These are phyloP conservation scores for Herpetotheres cachinnans DNA, from an alignment of 2,113 vertebrate genomes.

Conservation along the genomic window DNA sequence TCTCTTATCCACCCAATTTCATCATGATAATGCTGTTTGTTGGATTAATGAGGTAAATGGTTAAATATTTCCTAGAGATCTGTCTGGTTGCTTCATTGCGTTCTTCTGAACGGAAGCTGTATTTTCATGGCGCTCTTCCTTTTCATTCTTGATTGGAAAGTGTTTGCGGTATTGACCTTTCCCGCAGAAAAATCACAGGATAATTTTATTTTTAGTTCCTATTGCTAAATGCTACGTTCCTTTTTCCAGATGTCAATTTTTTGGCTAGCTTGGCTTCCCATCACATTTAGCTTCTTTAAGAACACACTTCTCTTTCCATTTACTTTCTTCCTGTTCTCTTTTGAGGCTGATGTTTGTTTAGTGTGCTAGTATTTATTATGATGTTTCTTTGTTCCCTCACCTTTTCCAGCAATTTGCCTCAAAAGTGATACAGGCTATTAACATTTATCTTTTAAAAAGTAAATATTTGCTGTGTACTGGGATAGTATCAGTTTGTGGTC, in stretches of 20 bases:
- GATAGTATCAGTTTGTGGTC: not conserved
- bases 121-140: not conserved
- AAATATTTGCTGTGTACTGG: not conserved
- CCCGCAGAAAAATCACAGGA: not conserved
- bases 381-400: not conserved
- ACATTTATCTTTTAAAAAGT: not conserved
- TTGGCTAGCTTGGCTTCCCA: not conserved
- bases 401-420: not conserved
- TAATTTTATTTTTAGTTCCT: not conserved
- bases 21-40: conserved; percentile 96
- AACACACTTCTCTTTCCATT: not conserved
- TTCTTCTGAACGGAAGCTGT: not conserved
- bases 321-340: not conserved
- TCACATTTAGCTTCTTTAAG: not conserved
- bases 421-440: not conserved
- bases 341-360: not conserved
- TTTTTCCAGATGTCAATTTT: not conserved
- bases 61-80: not conserved
- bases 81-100: accelerated
- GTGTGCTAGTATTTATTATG: not conserved
- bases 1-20: conserved; percentile 90
- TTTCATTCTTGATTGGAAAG: not conserved
- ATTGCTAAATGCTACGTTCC: not conserved
- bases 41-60: conserved; percentile 88
- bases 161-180: not conserved